A percentile compares a stretch with the other conserved stretches of the same genome.
Conservation (phyloP, 2,888 invertebrate genomes). For the Tenthredo mesomela region DNA sequence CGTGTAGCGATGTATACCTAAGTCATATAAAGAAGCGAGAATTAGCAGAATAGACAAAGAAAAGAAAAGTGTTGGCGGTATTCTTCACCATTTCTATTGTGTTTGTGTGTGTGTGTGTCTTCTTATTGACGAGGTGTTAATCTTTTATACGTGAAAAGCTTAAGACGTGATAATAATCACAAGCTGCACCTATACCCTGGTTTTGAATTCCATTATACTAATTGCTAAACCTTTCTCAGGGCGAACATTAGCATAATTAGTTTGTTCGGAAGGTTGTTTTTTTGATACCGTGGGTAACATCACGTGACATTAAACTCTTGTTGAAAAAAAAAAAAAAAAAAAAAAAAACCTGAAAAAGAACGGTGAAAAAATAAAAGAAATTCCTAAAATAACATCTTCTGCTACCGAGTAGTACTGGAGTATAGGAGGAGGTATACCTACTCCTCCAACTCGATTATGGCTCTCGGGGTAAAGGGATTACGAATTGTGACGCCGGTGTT, state of each 20-base stretch:
- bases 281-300: neutral
- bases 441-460: conserved; percentile 7
- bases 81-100: neutral
- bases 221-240: neutral
- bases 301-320: conserved; percentile 18
- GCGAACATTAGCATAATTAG: conserved; percentile 44
- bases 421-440: neutral
- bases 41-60: neutral
- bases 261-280: conserved; percentile 31
- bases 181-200: neutral
- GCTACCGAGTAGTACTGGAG: neutral
- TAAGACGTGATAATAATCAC: conserved; percentile 13
- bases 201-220: conserved; percentile 44
- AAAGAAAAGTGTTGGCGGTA: neutral
- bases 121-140: neutral
- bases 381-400: neutral
- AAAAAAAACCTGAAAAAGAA: neutral
- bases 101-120: neutral
- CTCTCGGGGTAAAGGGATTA: neutral
- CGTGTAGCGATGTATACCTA: neutral
- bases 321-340: neutral
- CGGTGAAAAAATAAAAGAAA: neutral
- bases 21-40: neutral
- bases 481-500: neutral
- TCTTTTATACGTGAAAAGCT: conserved; percentile 2